Conservation (phyloP, 2,888 invertebrate genomes). For the Lamellibrachia columna region DNA sequence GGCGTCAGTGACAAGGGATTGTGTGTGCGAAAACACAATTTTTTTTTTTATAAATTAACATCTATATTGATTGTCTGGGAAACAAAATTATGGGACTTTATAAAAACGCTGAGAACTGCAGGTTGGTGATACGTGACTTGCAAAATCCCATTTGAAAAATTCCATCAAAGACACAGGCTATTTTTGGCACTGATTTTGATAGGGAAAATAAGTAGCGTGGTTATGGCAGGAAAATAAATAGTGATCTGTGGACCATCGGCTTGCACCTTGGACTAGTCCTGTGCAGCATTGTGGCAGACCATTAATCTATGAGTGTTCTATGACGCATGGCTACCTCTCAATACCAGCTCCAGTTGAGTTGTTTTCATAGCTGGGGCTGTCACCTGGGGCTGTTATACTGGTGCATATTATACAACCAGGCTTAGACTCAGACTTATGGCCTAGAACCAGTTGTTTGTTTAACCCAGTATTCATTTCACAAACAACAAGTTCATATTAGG, state of each 20-base stretch:
- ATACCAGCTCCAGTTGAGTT: not conserved
- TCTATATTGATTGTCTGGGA: not conserved
- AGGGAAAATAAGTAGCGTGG: not conserved
- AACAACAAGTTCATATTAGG: not conserved
- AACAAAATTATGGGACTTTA: not conserved
- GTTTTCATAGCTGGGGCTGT: not conserved
- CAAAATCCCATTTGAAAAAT: not conserved
- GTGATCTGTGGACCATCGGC: not conserved
- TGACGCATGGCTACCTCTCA: not conserved
- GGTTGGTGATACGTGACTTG: not conserved
- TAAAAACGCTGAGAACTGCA: not conserved
- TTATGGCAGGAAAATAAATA: not conserved
- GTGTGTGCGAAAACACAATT: too few species aligned
- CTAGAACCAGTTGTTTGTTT: not conserved
- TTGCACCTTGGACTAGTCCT: not conserved
- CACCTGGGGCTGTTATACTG: too few species aligned
- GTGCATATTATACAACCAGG: not conserved
- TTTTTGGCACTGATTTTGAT: not conserved
- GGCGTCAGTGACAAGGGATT: not conserved
- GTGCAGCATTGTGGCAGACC: not conserved
- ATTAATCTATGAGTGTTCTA: not conserved
- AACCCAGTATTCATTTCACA: not conserved
- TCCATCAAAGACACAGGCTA: not conserved
- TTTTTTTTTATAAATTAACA: not conserved
- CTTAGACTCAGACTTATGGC: not conserved